phyloP scores from a whole-genome alignment of 2,888 invertebrate genomes.

The Pristionchus mayeri region DNA sequence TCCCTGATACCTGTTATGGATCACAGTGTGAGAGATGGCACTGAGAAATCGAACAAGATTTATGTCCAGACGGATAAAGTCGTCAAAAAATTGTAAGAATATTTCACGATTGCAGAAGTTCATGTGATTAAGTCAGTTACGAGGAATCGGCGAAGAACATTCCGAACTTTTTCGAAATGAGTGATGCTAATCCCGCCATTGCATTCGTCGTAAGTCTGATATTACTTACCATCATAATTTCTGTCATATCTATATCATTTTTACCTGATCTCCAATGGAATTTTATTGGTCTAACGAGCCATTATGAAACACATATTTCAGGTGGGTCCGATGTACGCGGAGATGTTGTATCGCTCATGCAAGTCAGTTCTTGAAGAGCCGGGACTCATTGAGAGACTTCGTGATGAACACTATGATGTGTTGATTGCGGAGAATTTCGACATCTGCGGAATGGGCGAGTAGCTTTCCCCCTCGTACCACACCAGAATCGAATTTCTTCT shows the following conservation, averaged over 20 bases:
- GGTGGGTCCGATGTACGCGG: neutral
- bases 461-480: neutral
- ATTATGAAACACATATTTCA: too few species aligned
- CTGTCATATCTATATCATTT: too few species aligned
- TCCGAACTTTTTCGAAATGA: neutral
- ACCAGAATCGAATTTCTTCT: too few species aligned
- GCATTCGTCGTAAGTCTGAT: neutral
- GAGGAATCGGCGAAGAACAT: too few species aligned
- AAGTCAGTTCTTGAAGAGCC: neutral
- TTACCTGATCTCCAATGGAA: too few species aligned
- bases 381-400: neutral
- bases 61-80: neutral
- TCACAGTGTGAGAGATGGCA: neutral
- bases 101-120: too few species aligned
- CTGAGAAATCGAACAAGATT: slow-evolving; percentile 9
- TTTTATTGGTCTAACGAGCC: too few species aligned
- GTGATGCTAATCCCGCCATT: neutral
- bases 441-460: neutral
- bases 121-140: too few species aligned
- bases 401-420: slow-evolving; percentile 10
- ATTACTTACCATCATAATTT: too few species aligned
- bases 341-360: neutral
- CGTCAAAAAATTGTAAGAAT: neutral
- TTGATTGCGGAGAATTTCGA: slow-evolving; percentile 32
- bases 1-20: neutral